Base-by-base conservation (phyloP, 1,140 invertebrate genomes). In the Potamilus streckersoni region DNA sequence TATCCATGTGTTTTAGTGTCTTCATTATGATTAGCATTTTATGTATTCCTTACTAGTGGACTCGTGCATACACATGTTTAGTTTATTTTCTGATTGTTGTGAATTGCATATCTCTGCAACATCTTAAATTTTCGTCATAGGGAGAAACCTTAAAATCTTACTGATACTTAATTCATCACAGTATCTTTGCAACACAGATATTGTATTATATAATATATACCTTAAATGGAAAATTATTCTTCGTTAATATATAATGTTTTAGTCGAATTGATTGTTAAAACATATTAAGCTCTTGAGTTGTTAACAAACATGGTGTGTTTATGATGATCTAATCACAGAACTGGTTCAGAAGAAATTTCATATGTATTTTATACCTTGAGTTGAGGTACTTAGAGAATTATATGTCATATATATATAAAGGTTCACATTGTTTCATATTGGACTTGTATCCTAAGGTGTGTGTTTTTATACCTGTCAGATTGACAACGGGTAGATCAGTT, bases 61-160 rank as follows among this genome's bases (percentile, higher is more conserved):
- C 27, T 20, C 27, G 16, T 70, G 61, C 19, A 59, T 71, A 59
- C 55, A 72, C 64, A 27, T 65, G 72, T 61, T 71, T 60, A 71
- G 70, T 77, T 77, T 77, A 60, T 72, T 77, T 72, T 70, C 68
- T 77, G 61, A 72, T 72, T 77, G 75, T 77, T 77, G 75, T 77
- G 75, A 71, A 71, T 71, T 38, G 19, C 69, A 69, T 65, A 66
- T 77, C 49, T 57, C 64, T 66, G 72, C 73, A 69, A 15, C 69
- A 69, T 73, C 70, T 73, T 65, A 58, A 72, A 65, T 77, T 77
- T 69, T 67, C 72, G 72, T 66, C 27, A 69, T 61, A 69, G 69
- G 69, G 58, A 27, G 61, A 69, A 69, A 57, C 75, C 67, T 72
- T 77, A 66, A 72, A 77, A 71, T 72, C 71, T 68, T 66, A 72